Percentiles rank a stretch among this genome's conserved stretches.
These are phyloP conservation scores for Aplysia californica DNA, from an alignment of 1,140 invertebrate genomes.

Conservation along the genomic window DNA sequence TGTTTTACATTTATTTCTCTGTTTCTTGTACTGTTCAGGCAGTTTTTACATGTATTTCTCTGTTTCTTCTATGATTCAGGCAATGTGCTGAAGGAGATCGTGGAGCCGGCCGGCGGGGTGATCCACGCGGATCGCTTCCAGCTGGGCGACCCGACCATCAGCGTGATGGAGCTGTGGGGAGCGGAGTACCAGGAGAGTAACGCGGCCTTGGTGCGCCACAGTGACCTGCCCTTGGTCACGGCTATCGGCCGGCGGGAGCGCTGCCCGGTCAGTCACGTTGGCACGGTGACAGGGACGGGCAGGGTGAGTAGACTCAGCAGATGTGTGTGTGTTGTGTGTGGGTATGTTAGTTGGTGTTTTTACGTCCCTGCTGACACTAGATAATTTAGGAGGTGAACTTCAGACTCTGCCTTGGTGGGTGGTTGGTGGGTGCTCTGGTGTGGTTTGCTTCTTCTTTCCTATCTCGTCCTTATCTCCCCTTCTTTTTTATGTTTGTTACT, in stretches of 20 bases:
- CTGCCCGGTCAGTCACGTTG: constrained; percentile 94
- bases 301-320: constrained; percentile 70
- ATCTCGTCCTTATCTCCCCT: background rate
- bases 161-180: constrained; percentile 94
- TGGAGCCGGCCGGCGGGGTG: constrained; percentile 91
- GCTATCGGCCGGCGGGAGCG: constrained; percentile 86
- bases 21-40: too few relatives aligned
- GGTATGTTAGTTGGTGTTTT: background rate
- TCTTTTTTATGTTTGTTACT: background rate
- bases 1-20: too few relatives aligned
- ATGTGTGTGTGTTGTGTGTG: background rate
- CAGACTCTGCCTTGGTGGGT: background rate
- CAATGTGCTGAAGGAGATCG: constrained; percentile 96
- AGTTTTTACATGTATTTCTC: too few relatives aligned
- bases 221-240: constrained; percentile 75
- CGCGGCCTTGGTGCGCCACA: constrained; percentile 81
- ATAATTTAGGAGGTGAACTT: background rate
- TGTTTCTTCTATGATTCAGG: constrained; percentile 74
- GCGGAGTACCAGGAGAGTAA: constrained; percentile 99
- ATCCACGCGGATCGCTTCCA: constrained; percentile 88
- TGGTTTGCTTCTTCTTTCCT: too few relatives aligned
- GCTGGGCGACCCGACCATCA: constrained; percentile 94
- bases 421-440: too few relatives aligned
- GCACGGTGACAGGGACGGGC: constrained; percentile 88
- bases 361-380: background rate